phyloP scores from a whole-genome alignment of 2,113 vertebrate genomes.

The Eurypyga helias region DNA sequence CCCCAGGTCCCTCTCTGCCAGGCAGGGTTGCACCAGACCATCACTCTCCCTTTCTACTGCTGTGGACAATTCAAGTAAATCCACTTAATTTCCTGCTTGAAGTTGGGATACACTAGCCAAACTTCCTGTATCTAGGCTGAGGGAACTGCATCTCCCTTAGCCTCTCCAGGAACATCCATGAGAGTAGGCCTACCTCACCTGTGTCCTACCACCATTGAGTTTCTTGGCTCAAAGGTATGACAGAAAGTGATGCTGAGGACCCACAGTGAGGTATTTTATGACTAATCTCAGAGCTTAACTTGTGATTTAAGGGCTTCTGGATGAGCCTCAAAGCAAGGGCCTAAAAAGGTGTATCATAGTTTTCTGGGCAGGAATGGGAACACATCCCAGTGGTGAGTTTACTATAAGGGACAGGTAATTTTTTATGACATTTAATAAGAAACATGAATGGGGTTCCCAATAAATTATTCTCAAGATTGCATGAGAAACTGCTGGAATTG shows the following conservation, averaged over 20 bases:
- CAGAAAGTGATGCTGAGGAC: not conserved
- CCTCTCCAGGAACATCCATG: not conserved
- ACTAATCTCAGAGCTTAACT: not conserved
- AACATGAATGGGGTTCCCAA: not conserved
- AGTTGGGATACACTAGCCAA: not conserved
- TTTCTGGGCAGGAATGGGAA: not conserved
- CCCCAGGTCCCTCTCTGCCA: too few relatives aligned
- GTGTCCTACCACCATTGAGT: not conserved
- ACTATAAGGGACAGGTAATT: not conserved
- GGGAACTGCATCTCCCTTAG: not conserved
- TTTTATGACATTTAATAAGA: not conserved
- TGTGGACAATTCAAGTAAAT: not conserved
- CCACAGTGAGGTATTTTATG: not conserved
- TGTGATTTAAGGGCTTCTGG: not conserved
- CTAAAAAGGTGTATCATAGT: not conserved
- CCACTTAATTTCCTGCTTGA: not conserved
- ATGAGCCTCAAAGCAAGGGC: not conserved
- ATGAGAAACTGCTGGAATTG: not conserved
- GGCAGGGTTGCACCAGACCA: not conserved
- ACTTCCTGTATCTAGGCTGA: not conserved
- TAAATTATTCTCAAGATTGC: not conserved
- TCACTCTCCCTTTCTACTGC: not conserved
- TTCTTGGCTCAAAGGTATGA: not conserved
- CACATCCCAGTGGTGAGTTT: not conserved
- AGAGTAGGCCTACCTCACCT: fast-evolving